Base-by-base conservation (phyloP, 2,113 vertebrate genomes). In the Hemibagrus wyckioides region DNA sequence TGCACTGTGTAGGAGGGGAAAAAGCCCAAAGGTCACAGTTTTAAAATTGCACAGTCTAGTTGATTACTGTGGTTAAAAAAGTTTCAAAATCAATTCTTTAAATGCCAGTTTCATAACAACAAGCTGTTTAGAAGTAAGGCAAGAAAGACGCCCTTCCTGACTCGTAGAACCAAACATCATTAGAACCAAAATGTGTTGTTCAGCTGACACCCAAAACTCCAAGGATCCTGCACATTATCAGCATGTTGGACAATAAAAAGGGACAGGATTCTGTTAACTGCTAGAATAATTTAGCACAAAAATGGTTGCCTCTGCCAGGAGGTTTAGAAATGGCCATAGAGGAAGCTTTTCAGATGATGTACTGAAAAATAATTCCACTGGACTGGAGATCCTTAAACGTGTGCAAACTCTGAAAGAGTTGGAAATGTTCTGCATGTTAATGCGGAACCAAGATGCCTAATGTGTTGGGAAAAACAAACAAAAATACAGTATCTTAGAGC, bases 1-100 rank as follows among this genome's bases (percentile, higher is more conserved):
- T 19, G 36, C 21, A 57, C 17, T 25, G 52, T 80, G 79, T 56
- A 36, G 79, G 79, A 80, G 79, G 77, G 28, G 13, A 52, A 50
- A 56, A 56, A 56, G 19, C 21, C 79, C 79, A 80, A 80, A 80
- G 79, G 79, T 80, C 33, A 57, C 79, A 36, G 79, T 57, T 39
- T 80, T 13, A 54, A 33, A 54, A 30, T 36, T 57, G 21, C 77
- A 77, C 28, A 57, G 79, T 80, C 30, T 39, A 57, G 52, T 39
- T 25, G 30, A 56, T 80, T 57, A 57, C 33, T 59, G 79, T 80
- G 76, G 76, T 56, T 54, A 17, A 56, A 56, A 17, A 56, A 56
- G 76, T 80, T 80, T 57, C 75, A 79, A 54, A 79, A 79, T 79
- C 75, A 19, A 10, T 28, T 52, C 28, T 54, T 54, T 50, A 30